phyloP scores from a whole-genome alignment of 2,888 invertebrate genomes.

The Petrolisthes cinctipes region DNA sequence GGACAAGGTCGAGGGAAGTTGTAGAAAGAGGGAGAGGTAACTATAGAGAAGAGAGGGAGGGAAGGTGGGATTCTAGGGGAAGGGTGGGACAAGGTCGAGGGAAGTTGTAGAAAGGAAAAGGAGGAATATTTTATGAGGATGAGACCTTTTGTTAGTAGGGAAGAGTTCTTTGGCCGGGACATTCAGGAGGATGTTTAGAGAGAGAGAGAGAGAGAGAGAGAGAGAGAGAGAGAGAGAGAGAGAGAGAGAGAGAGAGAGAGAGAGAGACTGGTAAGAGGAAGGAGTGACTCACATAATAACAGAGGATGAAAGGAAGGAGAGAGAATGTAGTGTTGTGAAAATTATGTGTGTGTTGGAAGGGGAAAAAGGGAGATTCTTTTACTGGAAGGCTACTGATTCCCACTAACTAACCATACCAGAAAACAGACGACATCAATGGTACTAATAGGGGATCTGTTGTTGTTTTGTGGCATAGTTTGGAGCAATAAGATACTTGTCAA shows the following conservation, averaged over 20 bases:
- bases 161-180: too few relatives aligned
- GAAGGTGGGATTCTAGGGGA: too few relatives aligned
- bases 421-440: background rate
- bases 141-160: too few relatives aligned
- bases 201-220: slow-evolving; percentile 27
- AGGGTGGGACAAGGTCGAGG: too few relatives aligned
- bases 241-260: slow-evolving; percentile 39
- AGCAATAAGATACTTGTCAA: too few relatives aligned
- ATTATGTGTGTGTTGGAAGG: background rate
- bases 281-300: background rate
- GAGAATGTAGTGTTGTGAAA: background rate
- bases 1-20: too few relatives aligned
- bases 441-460: too few relatives aligned
- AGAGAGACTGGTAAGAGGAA: slow-evolving; percentile 10
- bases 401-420: background rate
- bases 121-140: too few relatives aligned
- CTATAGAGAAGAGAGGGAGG: too few relatives aligned
- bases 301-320: background rate
- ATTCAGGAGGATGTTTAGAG: background rate
- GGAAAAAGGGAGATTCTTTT: background rate
- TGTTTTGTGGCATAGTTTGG: too few relatives aligned
- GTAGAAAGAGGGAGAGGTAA: too few relatives aligned
- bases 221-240: slow-evolving; percentile 23
- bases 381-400: background rate
- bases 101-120: too few relatives aligned